Evolutionary conservation across 2,888 invertebrate species (phyloP), one percentile per base, ranked within the genome.

Genomic region (Pachymerium ferrugineum): DNA sequence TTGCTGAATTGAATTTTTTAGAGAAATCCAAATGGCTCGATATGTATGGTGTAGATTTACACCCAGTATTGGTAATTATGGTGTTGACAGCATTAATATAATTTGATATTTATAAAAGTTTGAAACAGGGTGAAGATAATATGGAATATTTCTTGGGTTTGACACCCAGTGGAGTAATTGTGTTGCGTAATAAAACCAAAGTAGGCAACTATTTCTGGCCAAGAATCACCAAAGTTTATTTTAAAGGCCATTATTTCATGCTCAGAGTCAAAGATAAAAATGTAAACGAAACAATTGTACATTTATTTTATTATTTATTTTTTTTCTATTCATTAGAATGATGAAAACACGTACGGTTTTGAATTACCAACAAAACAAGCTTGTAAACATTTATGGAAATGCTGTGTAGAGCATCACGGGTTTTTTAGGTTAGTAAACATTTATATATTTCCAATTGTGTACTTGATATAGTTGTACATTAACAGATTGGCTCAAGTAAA

Each of bases 1-100:
- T 92, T 78, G 96, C 96, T 35, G 97, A 97, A 85, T 86, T 95
- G 80, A 93, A 92, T 85, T 97, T 93, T 85, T 87, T 97, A 83
- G 96, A 97, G 84, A 94, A 96, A 87, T 94, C 95, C 79, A 97
- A 97, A 87, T 97, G 97, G 97, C 87, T 97, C 80, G 97, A 97
- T 83, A 94, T 97, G 93, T 97, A 97, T 82, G 97, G 97, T 72
- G 96, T 97, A 70, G 97, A 97, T 86, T 87, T 97, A 79, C 97
- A 97, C 86, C 95, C 95, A 72, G 97, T 97, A 76, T 85, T 95
- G 89, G 95, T 95, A 86, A 87, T 19, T 8, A 31, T 2, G 1
- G 29, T n/a, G 10, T 35, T 35, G 38, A 10, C 10, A n/a, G 10
- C 38, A 35, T 10, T n/a, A 35, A 10, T 30, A 33, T 14, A 30